Base-by-base conservation (phyloP, 2,113 vertebrate species). In the Siniperca knerii region DNA sequence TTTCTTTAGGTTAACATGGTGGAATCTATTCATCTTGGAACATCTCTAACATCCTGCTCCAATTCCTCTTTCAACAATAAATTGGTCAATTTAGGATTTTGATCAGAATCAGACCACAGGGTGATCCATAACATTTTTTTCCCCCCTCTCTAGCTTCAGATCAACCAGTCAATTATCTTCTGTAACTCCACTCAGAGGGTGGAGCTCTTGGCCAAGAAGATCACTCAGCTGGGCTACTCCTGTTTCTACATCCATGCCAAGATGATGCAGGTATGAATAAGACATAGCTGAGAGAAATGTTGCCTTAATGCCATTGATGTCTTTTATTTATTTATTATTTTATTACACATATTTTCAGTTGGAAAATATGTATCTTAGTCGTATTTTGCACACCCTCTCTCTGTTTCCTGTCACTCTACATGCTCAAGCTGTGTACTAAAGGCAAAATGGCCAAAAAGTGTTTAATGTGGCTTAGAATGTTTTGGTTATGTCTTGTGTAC, bases 161-260 rank as follows among this genome's bases (percentile, higher is more conserved):
- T 96, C 91, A 96, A 96, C 92, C 96, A 96, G 91, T 96, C 96
- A 0, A 96, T 96, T 79, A 96, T 96, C 88, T 96, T 96, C 93
- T 96, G 96, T 81, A 96, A 96, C 94, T 96, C 96, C 77, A 96
- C 96, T 50, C 95, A 96, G 87, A 90, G 96, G 75, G 96, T 96
- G 81, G 96, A 96, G 90, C 94, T 96, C 7, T 77, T 96, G 88
- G 96, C 96, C 76, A 96, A 96, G 90, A 96, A 96, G 92, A 96
- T 96, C 90, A 96, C 96, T 46, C 96, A 96, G 77, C 89, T 96
- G 78, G 96, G 96, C 9, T 96, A 96, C 90, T 96, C 96, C 80
- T 96, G 96, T 81, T 96, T 96, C 93, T 96, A 96, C 90, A 96
- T 96, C 82, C 96, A 96, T 9, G 96, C 96, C 48, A 96, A 95